Base-by-base conservation (phyloP, 2,888 invertebrate genomes). In the Choreutis nemorana region DNA sequence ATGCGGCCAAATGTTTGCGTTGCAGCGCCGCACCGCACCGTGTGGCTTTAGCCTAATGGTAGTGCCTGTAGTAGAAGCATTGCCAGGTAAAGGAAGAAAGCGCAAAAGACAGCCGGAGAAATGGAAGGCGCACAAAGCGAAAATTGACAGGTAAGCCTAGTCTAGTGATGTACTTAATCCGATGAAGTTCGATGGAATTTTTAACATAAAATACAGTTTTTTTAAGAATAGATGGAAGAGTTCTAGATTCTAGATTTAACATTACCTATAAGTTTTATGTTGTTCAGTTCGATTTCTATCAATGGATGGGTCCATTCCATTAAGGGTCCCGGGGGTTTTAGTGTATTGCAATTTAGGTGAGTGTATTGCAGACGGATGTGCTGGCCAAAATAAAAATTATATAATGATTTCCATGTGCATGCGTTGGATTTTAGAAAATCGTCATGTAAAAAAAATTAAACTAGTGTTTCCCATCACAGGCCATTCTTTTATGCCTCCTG, bases 321-420 rank as follows among this genome's bases (percentile, higher is more conserved):
- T 23, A 23, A 23, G 23, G n/a, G n/a, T 23, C 23, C 23, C 23
- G 23, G 23, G 23, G 23, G 23, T 23, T 23, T 23, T 23, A 23
- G 23, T 23, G 23, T 23, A 23, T 23, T 23, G 23, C 23, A 23
- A 23, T 23, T 23, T 23, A 23, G 23, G 23, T 10, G 23, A 23
- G 8, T 21, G 34, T 53, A 31, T 48, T 11, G 39, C 46, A n/a
- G 53, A 53, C 36, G 50, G 46, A 13, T 52, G 50, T 28, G 45
- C 37, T n/a, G 48, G 48, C 8, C 50, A 55, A 37, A 54, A 50
- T 29, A 51, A 49, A 35, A 53, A 50, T 36, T 34, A 34, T 6
- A 44, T 36, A 6, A 33, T 51, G 34, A 28, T 42, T 22, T n/a
- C n/a, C n/a, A n/a, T n/a, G n/a, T n/a, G n/a, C n/a, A n/a, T 18